Evolutionary conservation across 2,888 invertebrate genomes (phyloP).

Genomic region (Ommatoiulus sabulosus): DNA sequence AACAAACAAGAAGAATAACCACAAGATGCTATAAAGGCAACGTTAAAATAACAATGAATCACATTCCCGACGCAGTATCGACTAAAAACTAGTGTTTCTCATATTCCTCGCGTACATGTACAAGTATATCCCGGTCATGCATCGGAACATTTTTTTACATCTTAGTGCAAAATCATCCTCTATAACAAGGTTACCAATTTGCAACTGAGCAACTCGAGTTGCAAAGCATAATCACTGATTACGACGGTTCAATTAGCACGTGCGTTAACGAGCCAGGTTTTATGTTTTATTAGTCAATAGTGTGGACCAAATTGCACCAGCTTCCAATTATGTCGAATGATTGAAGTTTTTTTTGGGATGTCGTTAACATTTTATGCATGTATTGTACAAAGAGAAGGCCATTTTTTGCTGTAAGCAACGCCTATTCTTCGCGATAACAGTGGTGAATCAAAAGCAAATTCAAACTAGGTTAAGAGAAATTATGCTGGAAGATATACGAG

Average conservation of each 20-base stretch:
- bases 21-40: no score
- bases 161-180: conserved; percentile 3
- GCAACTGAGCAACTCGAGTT: background rate
- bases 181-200: conserved; percentile 1
- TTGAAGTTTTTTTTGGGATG: background rate
- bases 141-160: background rate
- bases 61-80: no score
- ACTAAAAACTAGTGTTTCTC: no score
- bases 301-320: conserved; percentile 1
- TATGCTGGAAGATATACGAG: background rate
- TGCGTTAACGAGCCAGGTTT: background rate
- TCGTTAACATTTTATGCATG: background rate
- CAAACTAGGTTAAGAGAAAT: conserved; percentile 21
- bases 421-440: background rate
- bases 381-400: background rate
- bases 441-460: background rate
- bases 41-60: no score
- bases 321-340: conserved; percentile 20
- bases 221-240: background rate
- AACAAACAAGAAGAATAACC: no score
- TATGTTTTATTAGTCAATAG: conserved; percentile 11
- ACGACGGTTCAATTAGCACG: conserved; percentile 15
- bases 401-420: background rate
- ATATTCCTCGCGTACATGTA: no score
- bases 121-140: no score